Conservation (phyloP, 2,113 vertebrate species). For the Australoheros scitulus region DNA sequence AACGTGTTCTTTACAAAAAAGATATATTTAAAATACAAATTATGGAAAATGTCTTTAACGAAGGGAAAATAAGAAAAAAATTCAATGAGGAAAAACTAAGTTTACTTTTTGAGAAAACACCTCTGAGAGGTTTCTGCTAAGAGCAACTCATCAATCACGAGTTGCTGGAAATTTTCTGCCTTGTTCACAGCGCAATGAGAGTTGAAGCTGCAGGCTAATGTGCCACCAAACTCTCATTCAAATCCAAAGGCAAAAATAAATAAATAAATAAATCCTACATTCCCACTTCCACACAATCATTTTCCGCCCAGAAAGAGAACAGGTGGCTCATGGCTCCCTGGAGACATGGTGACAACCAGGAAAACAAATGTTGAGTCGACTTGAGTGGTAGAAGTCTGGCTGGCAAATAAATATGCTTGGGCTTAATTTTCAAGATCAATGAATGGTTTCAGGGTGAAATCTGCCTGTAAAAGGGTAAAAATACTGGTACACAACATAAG, state of each 20-base stretch:
- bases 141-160: conserved; percentile 61
- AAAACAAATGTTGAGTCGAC: conserved; percentile 74
- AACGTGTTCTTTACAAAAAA: background rate
- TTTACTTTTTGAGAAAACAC: conserved; percentile 31
- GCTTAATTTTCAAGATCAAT: conserved; percentile 71
- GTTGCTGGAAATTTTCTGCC: conserved; percentile 39
- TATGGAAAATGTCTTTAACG: background rate
- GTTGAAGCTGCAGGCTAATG: conserved; percentile 45
- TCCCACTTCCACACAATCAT: conserved; percentile 44
- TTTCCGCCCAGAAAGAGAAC: conserved; percentile 52
- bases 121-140: conserved; percentile 29
- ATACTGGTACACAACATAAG: conserved; percentile 23
- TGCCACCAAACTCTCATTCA: conserved; percentile 35
- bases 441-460: conserved; percentile 47
- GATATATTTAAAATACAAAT: background rate
- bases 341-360: conserved; percentile 63
- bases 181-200: conserved; percentile 42
- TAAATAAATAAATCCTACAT: conserved; percentile 20
- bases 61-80: background rate
- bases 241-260: conserved; percentile 36
- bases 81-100: conserved; percentile 17
- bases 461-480: conserved; percentile 39
- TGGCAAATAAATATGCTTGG: conserved; percentile 61
- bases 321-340: conserved; percentile 67
- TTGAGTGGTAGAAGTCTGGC: conserved; percentile 54